Base-by-base conservation (phyloP, 1,140 invertebrate genomes). In the Leptonema lineaticorne region DNA sequence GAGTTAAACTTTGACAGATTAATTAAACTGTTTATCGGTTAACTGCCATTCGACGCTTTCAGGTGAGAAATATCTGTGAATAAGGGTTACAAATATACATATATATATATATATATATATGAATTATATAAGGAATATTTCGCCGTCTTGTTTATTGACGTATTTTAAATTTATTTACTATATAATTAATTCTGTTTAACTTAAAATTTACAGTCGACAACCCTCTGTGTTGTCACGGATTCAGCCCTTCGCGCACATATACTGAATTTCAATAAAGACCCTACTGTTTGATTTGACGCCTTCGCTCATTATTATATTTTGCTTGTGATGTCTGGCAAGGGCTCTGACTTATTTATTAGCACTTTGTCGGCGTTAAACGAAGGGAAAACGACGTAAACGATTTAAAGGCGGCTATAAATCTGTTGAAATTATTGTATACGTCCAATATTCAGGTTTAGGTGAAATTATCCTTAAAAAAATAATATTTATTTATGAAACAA, bases 11-110 rank as follows among this genome's bases (percentile, higher is more conserved):
- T 53, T 53, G 50, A 53, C 50, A 53, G 50, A 53, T 53, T 53
- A 53, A 53, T 53, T 53, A 53, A 53, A 53, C 50, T 53, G 50
- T 53, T 53, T 53, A 53, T 53, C 50, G 50, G 37, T 16, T 9
- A 53, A 24, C 22, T 53, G 50, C n/a, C n/a, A n/a, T 53, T 53
- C 27, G 50, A 24, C n/a, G n/a, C n/a, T n/a, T 24, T 26, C 50
- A 53, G 50, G 50, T 53, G n/a, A 24, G 50, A 18, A n/a, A n/a
- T n/a, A n/a, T n/a, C n/a, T n/a, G n/a, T n/a, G n/a, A n/a, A n/a
- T n/a, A n/a, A n/a, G n/a, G n/a, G n/a, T 48, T 7, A 14, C 46
- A 16, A 48, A 9, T 53, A 20, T 11, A 53, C 50, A 20, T 24
- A n/a, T n/a, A n/a, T n/a, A n/a, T n/a, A n/a, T n/a, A n/a, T n/a